These are phyloP conservation scores for Euura saliciscinereae DNA, from an alignment of 1,140 invertebrate species.

Conservation along the genomic window DNA sequence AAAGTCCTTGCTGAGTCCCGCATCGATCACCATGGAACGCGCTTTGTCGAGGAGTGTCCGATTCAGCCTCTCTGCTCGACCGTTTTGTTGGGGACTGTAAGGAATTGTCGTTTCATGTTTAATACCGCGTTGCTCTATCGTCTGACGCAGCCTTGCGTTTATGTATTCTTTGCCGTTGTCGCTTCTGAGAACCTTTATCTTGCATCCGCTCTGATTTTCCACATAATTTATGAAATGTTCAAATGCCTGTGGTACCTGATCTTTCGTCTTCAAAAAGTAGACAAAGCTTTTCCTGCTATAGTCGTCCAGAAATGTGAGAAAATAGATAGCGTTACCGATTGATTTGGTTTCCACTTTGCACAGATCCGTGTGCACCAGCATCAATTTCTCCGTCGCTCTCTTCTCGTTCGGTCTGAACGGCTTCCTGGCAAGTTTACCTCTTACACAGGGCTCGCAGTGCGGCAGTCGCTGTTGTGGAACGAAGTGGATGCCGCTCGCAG, in stretches of 20 bases:
- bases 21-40: conserved; percentile 33
- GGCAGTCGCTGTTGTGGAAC: conserved; percentile 4
- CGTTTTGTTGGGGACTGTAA: too few species aligned
- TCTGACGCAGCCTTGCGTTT: too few species aligned
- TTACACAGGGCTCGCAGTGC: conserved; percentile 28
- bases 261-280: conserved; percentile 45
- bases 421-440: conserved; percentile 35
- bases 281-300: conserved; percentile 37
- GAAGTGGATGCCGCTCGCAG: conserved; percentile 25
- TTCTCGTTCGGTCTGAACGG: conserved; percentile 24
- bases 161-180: conserved; percentile 54
- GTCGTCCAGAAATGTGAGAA: conserved; percentile 45
- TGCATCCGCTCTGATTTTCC: conserved; percentile 35
- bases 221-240: conserved; percentile 40
- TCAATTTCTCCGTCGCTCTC: conserved; percentile 21
- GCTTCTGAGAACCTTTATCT: conserved; percentile 40
- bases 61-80: too few species aligned
- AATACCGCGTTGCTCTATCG: conserved; percentile 41
- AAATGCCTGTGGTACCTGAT: conserved; percentile 31
- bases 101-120: conserved; percentile 45
- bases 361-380: conserved; percentile 39
- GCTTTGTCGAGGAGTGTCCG: conserved; percentile 47
- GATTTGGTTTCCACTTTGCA: conserved; percentile 35
- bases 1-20: too few species aligned
- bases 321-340: conserved; percentile 32